Evolutionary conservation across 1,140 invertebrate genomes (phyloP).

Genomic region (Heliconius nattereri): DNA sequence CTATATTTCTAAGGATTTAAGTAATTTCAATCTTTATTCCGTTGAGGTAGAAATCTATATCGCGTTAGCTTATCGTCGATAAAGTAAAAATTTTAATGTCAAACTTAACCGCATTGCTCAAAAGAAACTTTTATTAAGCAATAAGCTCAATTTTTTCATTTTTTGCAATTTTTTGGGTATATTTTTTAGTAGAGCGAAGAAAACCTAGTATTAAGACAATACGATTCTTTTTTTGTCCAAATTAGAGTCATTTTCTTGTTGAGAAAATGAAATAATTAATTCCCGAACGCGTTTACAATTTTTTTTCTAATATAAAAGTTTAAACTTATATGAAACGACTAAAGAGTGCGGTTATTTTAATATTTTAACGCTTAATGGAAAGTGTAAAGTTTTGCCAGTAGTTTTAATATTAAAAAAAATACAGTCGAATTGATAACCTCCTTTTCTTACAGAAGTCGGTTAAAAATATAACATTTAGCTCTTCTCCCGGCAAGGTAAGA

Average conservation of each 20-base stretch:
- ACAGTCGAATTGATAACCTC: no score
- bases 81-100: slow-evolving; percentile 10
- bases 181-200: background rate
- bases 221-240: no score
- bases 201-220: no score
- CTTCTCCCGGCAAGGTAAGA: background rate
- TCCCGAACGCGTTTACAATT: no score
- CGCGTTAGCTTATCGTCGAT: background rate
- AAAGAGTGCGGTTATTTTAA: background rate
- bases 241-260: no score
- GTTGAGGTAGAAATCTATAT: background rate
- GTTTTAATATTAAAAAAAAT: no score
- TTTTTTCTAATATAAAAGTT: background rate
- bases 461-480: no score
- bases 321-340: background rate
- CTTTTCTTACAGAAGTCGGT: no score
- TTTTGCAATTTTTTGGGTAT: no score
- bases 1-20: background rate
- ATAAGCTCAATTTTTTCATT: no score
- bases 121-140: slow-evolving; percentile 14
- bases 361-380: background rate
- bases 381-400: background rate
- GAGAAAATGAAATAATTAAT: no score
- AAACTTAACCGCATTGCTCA: slow-evolving; percentile 9
- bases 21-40: background rate